Base-by-base conservation (phyloP, 2,888 invertebrate species). In the Clunio marinus region DNA sequence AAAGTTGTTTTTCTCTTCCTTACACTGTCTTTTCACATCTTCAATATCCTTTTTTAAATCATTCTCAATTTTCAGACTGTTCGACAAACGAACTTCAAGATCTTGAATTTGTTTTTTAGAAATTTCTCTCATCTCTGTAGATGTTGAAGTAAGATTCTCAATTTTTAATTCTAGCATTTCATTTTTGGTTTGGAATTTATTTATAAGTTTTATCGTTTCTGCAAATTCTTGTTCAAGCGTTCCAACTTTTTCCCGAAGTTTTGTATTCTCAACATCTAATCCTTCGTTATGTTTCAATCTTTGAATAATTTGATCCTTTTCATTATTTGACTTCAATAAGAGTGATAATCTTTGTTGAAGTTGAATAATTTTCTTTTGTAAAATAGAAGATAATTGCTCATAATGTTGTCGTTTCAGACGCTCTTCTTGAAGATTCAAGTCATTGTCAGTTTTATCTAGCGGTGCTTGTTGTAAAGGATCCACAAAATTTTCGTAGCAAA, bases 331-430 rank as follows among this genome's bases (percentile, higher is more conserved):
- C 76, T 86, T 84, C 3, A 91, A 76, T 0, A 91, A 91, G 0
- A 91, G 89, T 0, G 91, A 88, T 27, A 92, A 76, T 73, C 87
- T 87, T 75, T 92, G 89, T 75, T 91, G 89, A 72, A 88, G 86
- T 72, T 91, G 90, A 25, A 91, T 77, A 62, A 88, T 77, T 71
- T 86, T 86, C 72, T 83, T 83, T 75, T 92, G 91, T 1, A 91
- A 77, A 63, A 87, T 83, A 73, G 88, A 86, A 63, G 92, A 89
- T 72, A 88, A 80, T 70, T 85, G 82, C 77, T 92, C 92, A 73
- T 89, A 89, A 74, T 89, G 89, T 87, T 89, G 74, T 74, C 92
- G 81, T 70, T 89, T 83, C 41, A 89, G 79, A 74, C 86, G 85
- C 75, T 92, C 91, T 76, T 91, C 91, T 74, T 90, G 88, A 1